Percentiles rank a stretch among this genome's conserved stretches.
Conservation (phyloP, 2,888 invertebrate species). For the Lycia hirtaria region DNA sequence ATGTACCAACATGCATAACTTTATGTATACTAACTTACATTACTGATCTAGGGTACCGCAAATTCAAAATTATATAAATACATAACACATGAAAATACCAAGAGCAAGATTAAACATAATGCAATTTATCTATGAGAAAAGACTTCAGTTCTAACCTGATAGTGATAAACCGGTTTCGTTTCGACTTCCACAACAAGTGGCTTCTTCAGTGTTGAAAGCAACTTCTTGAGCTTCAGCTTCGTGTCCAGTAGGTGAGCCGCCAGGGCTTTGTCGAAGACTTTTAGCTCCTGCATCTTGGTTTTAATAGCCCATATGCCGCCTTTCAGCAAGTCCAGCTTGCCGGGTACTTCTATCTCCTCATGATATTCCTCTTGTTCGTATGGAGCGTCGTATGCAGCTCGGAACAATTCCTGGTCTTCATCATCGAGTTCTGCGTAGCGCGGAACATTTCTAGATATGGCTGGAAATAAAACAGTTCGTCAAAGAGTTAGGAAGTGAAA, state of each 20-base stretch:
- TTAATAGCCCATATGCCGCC: constrained; percentile 75
- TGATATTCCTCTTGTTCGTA: constrained; percentile 64
- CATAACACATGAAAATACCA: too few species aligned
- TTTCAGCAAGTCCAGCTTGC: constrained; percentile 73
- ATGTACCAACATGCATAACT: too few species aligned
- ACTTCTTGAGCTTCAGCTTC: constrained; percentile 71
- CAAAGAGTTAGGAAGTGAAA: too few species aligned
- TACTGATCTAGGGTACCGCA: too few species aligned
- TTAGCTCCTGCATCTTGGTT: constrained; percentile 71
- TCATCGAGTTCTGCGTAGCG: constrained; percentile 68
- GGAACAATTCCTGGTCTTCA: constrained; percentile 70
- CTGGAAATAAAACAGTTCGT: constrained; percentile 43
- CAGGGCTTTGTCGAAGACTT: constrained; percentile 73
- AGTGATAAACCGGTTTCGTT: constrained; percentile 64
- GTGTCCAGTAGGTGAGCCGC: constrained; percentile 70
- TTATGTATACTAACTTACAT: too few species aligned
- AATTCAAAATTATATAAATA: too few species aligned
- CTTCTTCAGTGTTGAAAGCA: constrained; percentile 60
- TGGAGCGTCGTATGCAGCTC: constrained; percentile 73
- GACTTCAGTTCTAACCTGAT: constrained; percentile 54
- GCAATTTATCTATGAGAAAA: too few species aligned
- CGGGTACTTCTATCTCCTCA: constrained; percentile 59
- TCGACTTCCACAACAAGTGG: constrained; percentile 57
- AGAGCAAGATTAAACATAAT: too few species aligned
- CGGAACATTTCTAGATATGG: constrained; percentile 57